Conservation (phyloP, 2,888 invertebrate genomes). For the Orthosia incerta region DNA sequence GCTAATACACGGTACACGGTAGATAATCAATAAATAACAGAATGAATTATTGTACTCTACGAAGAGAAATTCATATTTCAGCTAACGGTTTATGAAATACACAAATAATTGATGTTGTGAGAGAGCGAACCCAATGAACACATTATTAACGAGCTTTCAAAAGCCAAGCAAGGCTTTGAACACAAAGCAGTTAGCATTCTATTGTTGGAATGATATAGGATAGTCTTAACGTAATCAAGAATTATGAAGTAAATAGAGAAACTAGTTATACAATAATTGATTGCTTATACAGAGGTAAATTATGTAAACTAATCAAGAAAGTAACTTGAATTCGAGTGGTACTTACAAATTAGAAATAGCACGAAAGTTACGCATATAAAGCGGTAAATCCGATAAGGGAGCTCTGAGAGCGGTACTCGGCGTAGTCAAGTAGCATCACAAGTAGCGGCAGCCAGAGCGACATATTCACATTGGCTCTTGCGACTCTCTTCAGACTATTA, state of each 20-base stretch:
- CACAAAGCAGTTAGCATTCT: conserved; percentile 29
- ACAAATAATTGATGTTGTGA: conserved; percentile 33
- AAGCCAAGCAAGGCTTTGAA: conserved; percentile 32
- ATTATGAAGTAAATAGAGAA: conserved; percentile 19
- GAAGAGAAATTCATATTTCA: conserved; percentile 40
- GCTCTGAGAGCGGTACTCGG: conserved; percentile 54
- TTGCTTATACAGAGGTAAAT: conserved; percentile 11
- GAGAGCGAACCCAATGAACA: conserved; percentile 31
- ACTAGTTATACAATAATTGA: neutral
- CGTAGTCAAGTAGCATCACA: conserved; percentile 64
- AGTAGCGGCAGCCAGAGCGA: conserved; percentile 63
- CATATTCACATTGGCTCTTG: conserved; percentile 75
- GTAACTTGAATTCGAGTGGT: conserved; percentile 1
- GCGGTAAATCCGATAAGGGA: conserved; percentile 69
- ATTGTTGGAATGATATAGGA: conserved; percentile 52
- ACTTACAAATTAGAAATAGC: conserved; percentile 42
- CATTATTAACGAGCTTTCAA: conserved; percentile 40
- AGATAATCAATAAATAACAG: conserved; percentile 70
- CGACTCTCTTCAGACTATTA: conserved; percentile 72
- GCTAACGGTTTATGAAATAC: conserved; percentile 33
- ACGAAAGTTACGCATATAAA: conserved; percentile 69
- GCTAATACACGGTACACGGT: conserved; percentile 79
- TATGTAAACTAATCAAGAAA: conserved; percentile 1
- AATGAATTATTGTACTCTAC: conserved; percentile 56
- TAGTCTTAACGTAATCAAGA: conserved; percentile 21